A percentile compares a stretch with the other conserved stretches of the same genome.
These are phyloP conservation scores for Linyphia triangularis DNA, from an alignment of 2,888 invertebrate genomes.

Conservation along the genomic window DNA sequence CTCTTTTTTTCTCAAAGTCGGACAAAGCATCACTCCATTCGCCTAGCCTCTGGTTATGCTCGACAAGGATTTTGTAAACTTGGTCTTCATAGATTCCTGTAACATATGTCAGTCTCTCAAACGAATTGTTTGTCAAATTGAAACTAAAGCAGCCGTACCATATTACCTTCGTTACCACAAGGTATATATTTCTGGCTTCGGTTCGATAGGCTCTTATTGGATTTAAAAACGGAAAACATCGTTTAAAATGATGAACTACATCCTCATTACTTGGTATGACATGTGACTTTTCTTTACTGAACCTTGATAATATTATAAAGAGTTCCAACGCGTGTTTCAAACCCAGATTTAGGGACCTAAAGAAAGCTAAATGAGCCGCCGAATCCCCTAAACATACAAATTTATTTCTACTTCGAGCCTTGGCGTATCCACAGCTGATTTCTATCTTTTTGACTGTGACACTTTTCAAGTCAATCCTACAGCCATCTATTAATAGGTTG, in stretches of 20 bases:
- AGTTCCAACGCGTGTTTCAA: conserved; percentile 29
- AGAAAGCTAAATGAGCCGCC: conserved; percentile 32
- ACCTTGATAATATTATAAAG: conserved; percentile 27
- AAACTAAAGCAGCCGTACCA: conserved; percentile 37
- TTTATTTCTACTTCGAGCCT: background rate
- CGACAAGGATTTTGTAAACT: background rate
- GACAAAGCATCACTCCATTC: background rate
- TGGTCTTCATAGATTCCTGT: conserved; percentile 3
- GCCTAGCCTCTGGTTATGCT: background rate
- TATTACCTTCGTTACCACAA: conserved; percentile 20
- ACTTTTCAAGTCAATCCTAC: conserved; percentile 18
- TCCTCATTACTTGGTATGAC: background rate
- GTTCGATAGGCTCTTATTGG: background rate
- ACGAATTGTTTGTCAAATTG: conserved; percentile 4
- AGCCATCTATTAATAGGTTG: conserved; percentile 28
- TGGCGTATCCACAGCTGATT: conserved; percentile 40
- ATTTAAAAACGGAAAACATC: conserved; percentile 7
- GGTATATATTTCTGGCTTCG: conserved; percentile 5
- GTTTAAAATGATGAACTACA: background rate
- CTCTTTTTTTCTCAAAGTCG: conserved; percentile 24
- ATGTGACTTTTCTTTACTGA: background rate
- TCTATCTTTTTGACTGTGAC: conserved; percentile 32
- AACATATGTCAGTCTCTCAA: conserved; percentile 10
- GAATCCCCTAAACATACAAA: conserved; percentile 26
- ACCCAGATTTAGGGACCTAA: conserved; percentile 30